A percentile compares a stretch with the other conserved stretches of the same genome.
phyloP scores from a whole-genome alignment of 2,113 vertebrate genomes.

The Dermatemys mawii region DNA sequence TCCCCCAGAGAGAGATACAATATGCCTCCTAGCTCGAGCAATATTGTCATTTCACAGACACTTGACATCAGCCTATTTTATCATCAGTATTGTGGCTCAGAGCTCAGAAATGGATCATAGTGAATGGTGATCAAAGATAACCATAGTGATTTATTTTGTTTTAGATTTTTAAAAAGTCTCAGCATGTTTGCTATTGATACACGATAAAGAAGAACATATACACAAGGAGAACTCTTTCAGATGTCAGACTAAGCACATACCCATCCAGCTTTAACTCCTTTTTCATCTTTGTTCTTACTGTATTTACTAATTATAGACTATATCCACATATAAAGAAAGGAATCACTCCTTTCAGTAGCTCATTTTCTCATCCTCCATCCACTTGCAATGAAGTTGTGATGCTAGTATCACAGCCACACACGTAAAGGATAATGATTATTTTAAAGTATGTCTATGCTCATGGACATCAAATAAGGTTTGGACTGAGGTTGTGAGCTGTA shows the following conservation, averaged over 20 bases:
- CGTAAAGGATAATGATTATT: accelerated
- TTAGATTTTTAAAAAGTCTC: background rate
- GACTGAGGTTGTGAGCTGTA: too few relatives aligned
- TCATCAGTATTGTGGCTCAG: constrained; percentile 17
- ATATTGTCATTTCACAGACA: background rate
- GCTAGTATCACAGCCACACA: background rate
- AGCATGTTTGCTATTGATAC: background rate
- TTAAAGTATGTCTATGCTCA: background rate
- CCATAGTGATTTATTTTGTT: background rate
- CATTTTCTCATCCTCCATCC: background rate
- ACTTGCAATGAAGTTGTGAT: background rate
- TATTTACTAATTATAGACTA: background rate
- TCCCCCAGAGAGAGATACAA: background rate
- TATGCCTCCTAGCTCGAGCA: background rate
- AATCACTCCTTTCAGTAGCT: background rate
- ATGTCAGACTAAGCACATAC: background rate
- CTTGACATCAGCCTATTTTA: constrained; percentile 30
- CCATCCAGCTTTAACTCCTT: background rate
- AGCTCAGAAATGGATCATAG: constrained; percentile 30
- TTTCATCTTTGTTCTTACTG: background rate
- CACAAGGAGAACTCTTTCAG: background rate
- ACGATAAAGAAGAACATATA: background rate
- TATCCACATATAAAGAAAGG: background rate
- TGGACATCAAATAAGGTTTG: background rate
- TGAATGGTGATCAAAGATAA: constrained; percentile 56